Evolutionary conservation across 2,113 vertebrate species (phyloP), one percentile per base, ranked within the genome.

Genomic region (Bos indicus): DNA sequence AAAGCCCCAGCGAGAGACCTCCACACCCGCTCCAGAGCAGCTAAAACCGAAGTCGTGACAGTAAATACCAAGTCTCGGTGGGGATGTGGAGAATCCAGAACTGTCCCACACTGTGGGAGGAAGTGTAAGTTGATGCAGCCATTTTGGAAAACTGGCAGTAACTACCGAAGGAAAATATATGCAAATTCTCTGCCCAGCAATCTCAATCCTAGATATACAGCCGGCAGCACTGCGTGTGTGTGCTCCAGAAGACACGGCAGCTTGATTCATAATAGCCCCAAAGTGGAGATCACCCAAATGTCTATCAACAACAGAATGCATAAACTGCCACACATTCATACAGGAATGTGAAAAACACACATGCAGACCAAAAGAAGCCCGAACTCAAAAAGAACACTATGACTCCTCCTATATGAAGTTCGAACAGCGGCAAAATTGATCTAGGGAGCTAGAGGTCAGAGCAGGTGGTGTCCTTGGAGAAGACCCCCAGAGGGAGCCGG

Each of bases 401-500:
- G 60, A 40, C 40, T 48, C 17, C 7, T 3, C 1, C 51, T 62
- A 8, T 14, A 8, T 11, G 30, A 36, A 26, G 28, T 74, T 56
- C 5, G 9, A 10, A 90, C 28, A 78, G 77, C 3, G 5, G 77
- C 59, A 92, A 51, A 74, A 33, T 16, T 6, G 43, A 36, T 46
- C 14, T 33, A 2, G 16, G 46, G 57, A 30, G 16, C 40, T 33
- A 17, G 78, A 19, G 19, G 62, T 36, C 54, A 77, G 30, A 28
- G 30, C 7, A 11, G 21, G 21, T 4, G 16, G 62, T 23, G 15
- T n/a, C 48, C 36, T 17, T 26, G 1, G 25, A 54, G 40, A 46
- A 15, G 19, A 6, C 16, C 16, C n/a, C 2, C 0, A 12, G 25
- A 26, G 19, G 80, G 23, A 10, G 8, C 9, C 7, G 2, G 51